Evolutionary conservation across 2,113 vertebrate genomes (phyloP).

Genomic region (Lonchura striata): DNA sequence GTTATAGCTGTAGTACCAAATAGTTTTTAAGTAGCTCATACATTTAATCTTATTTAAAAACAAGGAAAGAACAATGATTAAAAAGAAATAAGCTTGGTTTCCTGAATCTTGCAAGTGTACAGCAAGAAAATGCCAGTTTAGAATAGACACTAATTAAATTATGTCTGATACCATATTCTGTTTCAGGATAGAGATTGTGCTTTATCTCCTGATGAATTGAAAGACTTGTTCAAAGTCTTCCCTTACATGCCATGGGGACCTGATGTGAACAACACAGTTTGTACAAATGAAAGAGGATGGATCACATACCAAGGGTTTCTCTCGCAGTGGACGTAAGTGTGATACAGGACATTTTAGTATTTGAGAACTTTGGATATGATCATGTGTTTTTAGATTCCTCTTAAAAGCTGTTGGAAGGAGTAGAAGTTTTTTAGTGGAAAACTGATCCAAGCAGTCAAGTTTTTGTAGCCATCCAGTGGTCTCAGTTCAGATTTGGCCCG

Average conservation of each 20-base stretch:
- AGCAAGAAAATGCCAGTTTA: not conserved
- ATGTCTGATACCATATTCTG: not conserved
- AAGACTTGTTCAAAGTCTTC: conserved; percentile 97
- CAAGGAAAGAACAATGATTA: not conserved
- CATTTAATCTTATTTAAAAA: not conserved
- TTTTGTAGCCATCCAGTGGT: not conserved
- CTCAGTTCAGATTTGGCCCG: not conserved
- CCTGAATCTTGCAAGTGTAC: not conserved
- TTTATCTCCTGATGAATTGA: conserved; percentile 92
- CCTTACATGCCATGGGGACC: conserved; percentile 99
- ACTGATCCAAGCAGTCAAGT: not conserved
- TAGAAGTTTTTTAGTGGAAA: not conserved
- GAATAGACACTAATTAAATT: not conserved
- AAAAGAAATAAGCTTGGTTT: not conserved
- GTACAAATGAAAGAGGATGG: conserved; percentile 95
- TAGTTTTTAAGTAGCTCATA: not conserved
- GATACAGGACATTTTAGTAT: not conserved
- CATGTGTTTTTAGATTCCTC: not conserved
- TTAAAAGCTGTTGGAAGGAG: not conserved
- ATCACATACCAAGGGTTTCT: conserved; percentile 99
- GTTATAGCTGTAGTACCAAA: not conserved
- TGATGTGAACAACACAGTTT: conserved; percentile 96
- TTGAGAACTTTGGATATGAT: not conserved
- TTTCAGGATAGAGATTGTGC: conserved; percentile 94
- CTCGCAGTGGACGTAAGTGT: conserved; percentile 98